Base-by-base conservation (phyloP, 2,113 vertebrate genomes). In the Pterocles orientalis region DNA sequence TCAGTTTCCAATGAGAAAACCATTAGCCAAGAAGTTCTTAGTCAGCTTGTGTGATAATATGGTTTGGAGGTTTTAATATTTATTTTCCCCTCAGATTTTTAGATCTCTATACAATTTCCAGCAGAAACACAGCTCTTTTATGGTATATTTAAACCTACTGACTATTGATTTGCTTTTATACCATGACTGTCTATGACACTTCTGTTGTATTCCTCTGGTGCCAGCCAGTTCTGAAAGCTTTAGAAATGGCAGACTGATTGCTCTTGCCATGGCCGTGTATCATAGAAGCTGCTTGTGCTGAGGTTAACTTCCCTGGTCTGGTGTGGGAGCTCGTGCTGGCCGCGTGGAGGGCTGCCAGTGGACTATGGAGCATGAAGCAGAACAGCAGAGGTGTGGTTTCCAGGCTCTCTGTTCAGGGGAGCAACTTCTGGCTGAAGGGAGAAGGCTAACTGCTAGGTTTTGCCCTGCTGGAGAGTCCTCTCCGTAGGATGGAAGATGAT, bases 311-410 rank as follows among this genome's bases (percentile, higher is more conserved):
- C 43, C 43, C 29, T 5, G 19, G 5, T 14, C 28, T 33, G 62
- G 7, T 0, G 0, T 8, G 50, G 0, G 3, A 51, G 20, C 24
- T 29, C 2, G 11, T 24, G 61, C 72, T 57, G 43, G 33, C 56
- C 2, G 1, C 28, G 53, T 0, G 0, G 10, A 6, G 28, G 18
- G n/a, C 19, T 34, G 41, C 41, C 20, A 4, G 34, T 5, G 86
- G 51, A 4, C 28, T 28, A 4, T 6, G 18, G 69, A 48, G 31
- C 14, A 31, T 0, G 7, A 68, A 62, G 62, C 31, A 24, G 28
- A 61, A 11, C 18, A 51, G 81, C 71, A 86, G 43, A 34, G n/a
- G 7, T 31, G 28, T 48, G 14, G 31, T 65, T 76, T 75, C 56
- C 62, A n/a, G 39, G 51, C 13, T 54, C 23, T 41, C 56, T 81